These are phyloP conservation scores for Sussaba pulchella DNA, from an alignment of 2,888 invertebrate genomes.

Conservation along the genomic window DNA sequence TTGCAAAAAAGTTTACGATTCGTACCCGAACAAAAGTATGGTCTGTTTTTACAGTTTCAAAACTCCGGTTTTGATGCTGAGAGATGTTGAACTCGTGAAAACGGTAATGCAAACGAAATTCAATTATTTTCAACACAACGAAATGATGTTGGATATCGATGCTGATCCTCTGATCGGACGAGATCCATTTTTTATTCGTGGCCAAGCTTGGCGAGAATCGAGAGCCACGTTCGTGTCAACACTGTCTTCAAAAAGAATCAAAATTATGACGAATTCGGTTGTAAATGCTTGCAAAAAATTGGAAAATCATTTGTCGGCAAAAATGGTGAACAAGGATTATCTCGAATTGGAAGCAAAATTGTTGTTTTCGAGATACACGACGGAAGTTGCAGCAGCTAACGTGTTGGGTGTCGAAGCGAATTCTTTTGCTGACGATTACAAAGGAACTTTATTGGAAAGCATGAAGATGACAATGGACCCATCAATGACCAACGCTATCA, in stretches of 20 bases:
- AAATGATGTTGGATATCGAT: neutral
- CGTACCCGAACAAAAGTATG: slow-evolving; percentile 41
- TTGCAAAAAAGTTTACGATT: neutral
- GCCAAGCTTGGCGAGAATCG: slow-evolving; percentile 40
- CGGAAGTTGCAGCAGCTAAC: slow-evolving; percentile 40
- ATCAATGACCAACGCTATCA: slow-evolving; percentile 40
- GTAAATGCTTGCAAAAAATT: slow-evolving; percentile 45
- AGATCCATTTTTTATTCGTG: slow-evolving; percentile 44
- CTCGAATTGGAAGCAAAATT: slow-evolving; percentile 72
- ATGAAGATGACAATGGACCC: slow-evolving; percentile 60
- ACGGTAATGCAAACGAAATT: slow-evolving; percentile 34
- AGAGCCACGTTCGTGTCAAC: slow-evolving; percentile 26
- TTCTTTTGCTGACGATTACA: slow-evolving; percentile 26
- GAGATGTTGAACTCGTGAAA: slow-evolving; percentile 49
- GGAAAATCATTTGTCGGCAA: slow-evolving; percentile 15
- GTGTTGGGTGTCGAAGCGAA: slow-evolving; percentile 55
- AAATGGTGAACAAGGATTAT: neutral
- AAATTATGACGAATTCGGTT: slow-evolving; percentile 13
- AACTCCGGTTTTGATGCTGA: slow-evolving; percentile 41
- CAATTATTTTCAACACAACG: slow-evolving; percentile 6
- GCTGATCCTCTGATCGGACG: slow-evolving; percentile 39
- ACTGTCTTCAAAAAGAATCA: slow-evolving; percentile 41
- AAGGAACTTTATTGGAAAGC: slow-evolving; percentile 29
- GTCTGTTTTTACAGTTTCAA: slow-evolving; percentile 40
- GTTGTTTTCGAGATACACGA: slow-evolving; percentile 51